A percentile compares a stretch with the other conserved stretches of the same genome.
Evolutionary conservation across 2,113 vertebrate species (phyloP).

Genomic region (Donacobius atricapilla): DNA sequence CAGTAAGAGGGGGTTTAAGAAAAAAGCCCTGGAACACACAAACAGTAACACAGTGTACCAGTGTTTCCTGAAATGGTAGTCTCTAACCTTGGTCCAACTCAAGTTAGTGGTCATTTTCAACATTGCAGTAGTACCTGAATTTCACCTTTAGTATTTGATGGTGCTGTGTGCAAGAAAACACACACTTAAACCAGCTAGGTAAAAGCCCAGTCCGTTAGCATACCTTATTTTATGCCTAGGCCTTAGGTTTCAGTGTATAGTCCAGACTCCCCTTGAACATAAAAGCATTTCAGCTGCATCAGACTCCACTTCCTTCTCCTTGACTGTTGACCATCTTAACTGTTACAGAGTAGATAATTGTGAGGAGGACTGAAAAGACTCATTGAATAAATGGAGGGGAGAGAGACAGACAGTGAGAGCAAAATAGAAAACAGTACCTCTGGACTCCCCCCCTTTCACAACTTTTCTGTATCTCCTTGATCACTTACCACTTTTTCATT

Average conservation of each 20-base stretch:
- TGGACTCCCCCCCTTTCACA: not conserved
- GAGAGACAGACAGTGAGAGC: not conserved
- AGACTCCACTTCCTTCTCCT: not conserved
- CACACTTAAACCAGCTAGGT: not conserved
- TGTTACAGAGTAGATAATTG: not conserved
- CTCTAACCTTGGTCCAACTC: not conserved
- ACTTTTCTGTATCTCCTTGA: not conserved
- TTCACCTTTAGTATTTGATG: not conserved
- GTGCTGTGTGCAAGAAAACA: not conserved
- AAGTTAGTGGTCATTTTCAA: not conserved
- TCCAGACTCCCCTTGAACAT: not conserved
- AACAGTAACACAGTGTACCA: too few species aligned
- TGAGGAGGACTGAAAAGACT: not conserved
- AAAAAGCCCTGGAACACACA: not conserved
- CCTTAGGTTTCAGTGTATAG: not conserved
- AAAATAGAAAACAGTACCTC: not conserved
- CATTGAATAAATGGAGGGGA: not conserved
- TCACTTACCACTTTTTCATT: not conserved
- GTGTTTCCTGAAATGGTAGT: not conserved
- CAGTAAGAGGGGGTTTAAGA: not conserved
- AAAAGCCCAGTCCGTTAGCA: not conserved
- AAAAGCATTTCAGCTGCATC: not conserved
- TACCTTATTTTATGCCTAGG: not conserved
- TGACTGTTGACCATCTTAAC: not conserved
- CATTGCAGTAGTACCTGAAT: not conserved